These are phyloP conservation scores for Dendrocopos noguchii DNA, from an alignment of 2,113 vertebrate genomes.

Conservation along the genomic window DNA sequence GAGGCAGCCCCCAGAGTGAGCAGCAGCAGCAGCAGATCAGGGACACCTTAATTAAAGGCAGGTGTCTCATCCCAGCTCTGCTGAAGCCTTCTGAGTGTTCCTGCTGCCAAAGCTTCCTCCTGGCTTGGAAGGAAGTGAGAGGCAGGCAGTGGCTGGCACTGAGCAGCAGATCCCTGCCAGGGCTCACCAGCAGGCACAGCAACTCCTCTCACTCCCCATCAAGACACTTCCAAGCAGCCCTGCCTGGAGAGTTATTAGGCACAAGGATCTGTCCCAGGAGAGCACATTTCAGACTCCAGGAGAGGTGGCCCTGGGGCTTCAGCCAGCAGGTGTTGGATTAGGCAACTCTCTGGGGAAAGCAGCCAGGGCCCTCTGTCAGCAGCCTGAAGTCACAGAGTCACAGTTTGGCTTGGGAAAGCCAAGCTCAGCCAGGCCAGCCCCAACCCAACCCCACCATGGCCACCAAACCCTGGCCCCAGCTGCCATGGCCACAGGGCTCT, in stretches of 20 bases:
- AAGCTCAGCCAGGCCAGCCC: no score
- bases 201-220: not conserved
- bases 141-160: not conserved
- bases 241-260: not conserved
- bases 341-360: not conserved
- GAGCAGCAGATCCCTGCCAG: not conserved
- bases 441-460: no score
- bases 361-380: not conserved
- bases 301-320: not conserved
- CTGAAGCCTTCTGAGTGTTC: not conserved
- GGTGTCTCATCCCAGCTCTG: not conserved
- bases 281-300: not conserved
- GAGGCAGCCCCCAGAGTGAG: not conserved
- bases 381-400: not conserved
- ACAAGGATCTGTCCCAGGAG: not conserved
- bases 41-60: conserved; percentile 3
- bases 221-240: not conserved
- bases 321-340: not conserved
- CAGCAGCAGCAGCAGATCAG: not conserved
- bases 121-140: not conserved
- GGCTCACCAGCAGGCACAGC: not conserved
- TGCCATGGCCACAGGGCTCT: no score
- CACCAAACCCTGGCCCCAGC: no score
- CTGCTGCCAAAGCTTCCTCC: not conserved
- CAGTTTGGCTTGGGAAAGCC: no score